Evolutionary conservation across 2,797 vertebrate species (phyloP).

Genomic region (Euthynnus affinis): DNA sequence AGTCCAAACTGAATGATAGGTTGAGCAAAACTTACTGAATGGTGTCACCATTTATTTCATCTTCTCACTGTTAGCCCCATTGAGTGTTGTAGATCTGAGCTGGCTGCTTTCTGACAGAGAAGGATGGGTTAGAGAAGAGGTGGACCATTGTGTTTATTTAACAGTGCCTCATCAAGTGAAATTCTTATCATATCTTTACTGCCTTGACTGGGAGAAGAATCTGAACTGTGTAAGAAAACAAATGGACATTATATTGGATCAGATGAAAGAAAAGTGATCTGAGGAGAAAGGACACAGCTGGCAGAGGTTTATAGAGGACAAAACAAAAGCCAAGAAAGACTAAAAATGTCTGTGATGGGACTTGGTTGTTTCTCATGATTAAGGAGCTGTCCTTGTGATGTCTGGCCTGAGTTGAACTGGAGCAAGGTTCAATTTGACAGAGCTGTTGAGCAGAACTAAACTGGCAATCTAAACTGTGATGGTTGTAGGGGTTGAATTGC

Average conservation of each 20-base stretch:
- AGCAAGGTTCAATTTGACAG: constrained; percentile 6
- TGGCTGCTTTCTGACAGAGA: constrained; percentile 7
- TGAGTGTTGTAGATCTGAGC: not conserved
- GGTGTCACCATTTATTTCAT: not conserved
- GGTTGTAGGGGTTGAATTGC: not conserved
- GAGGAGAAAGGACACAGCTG: constrained; percentile 12
- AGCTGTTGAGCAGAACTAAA: constrained; percentile 1
- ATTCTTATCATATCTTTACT: constrained; percentile 14
- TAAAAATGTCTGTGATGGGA: constrained; percentile 4
- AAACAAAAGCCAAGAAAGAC: constrained; percentile 27
- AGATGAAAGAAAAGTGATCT: constrained; percentile 38
- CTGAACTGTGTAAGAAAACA: constrained; percentile 1
- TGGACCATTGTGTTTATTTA: not conserved
- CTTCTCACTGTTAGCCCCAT: constrained; percentile 14
- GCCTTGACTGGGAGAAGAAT: not conserved
- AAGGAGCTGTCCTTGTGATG: constrained; percentile 23
- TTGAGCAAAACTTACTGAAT: not conserved
- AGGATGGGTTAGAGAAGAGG: not conserved
- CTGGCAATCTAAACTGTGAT: constrained; percentile 1
- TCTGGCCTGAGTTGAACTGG: constrained; percentile 1
- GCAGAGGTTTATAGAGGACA: not conserved
- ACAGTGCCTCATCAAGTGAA: constrained; percentile 3
- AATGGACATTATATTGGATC: constrained; percentile 35
- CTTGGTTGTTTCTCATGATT: constrained; percentile 46
- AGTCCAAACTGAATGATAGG: constrained; percentile 10